Evolutionary conservation across 2,888 invertebrate species (phyloP).

Genomic region (Iphiclides podalirius): DNA sequence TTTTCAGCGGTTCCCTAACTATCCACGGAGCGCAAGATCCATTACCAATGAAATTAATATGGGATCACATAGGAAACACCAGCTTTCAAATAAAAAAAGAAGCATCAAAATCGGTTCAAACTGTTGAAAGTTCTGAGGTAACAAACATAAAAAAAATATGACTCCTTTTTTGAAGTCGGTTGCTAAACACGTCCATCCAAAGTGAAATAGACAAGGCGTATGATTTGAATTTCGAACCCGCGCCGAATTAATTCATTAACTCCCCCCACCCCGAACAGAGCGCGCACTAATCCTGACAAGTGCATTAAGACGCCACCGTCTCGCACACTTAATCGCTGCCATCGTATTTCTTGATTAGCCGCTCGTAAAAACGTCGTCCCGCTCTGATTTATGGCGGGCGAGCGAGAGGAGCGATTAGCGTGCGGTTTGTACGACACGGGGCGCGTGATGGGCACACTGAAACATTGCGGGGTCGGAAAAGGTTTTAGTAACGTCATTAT

Average conservation of each 20-base stretch:
- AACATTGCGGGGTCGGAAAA: neutral
- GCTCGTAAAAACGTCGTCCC: conserved; percentile 74
- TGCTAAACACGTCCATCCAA: neutral
- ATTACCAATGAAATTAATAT: no score
- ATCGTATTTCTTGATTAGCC: conserved; percentile 67
- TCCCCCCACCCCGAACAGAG: conserved; percentile 12
- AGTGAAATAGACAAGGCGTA: neutral
- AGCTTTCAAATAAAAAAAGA: no score
- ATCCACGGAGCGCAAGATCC: no score
- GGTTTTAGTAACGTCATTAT: neutral
- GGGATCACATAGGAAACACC: no score
- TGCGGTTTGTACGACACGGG: conserved; percentile 37
- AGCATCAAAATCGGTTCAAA: no score
- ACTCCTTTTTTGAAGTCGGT: no score
- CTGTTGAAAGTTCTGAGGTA: no score
- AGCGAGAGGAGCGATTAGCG: conserved; percentile 55
- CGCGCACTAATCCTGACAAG: conserved; percentile 44
- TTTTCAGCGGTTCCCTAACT: no score
- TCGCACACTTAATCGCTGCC: conserved; percentile 64
- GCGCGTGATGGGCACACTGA: conserved; percentile 6
- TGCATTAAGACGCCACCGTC: conserved; percentile 68
- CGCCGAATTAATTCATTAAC: conserved; percentile 5
- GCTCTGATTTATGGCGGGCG: conserved; percentile 58
- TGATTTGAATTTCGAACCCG: neutral
- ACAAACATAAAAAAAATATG: no score